Percentiles rank a stretch among this genome's conserved stretches.
phyloP scores from a whole-genome alignment of 2,888 invertebrate species.

The Scaeva pyrastri region DNA sequence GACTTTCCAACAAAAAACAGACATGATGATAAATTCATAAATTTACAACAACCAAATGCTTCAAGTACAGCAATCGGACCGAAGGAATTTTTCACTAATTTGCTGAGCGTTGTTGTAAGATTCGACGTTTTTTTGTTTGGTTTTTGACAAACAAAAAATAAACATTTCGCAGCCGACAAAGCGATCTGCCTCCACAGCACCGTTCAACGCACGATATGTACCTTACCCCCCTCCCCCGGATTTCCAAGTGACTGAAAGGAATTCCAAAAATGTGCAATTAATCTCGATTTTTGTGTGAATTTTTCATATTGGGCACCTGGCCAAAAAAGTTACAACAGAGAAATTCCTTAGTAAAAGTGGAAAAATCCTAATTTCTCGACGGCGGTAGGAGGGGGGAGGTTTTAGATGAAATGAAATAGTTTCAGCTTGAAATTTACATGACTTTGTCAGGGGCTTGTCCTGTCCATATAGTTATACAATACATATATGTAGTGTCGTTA shows the following conservation, averaged over 20 bases:
- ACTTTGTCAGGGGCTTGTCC: conserved; percentile 36
- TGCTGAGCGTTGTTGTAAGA: conserved; percentile 44
- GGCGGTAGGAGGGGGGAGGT: not conserved
- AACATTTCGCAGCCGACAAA: conserved; percentile 55
- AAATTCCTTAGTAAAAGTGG: conserved; percentile 60
- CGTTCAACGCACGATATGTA: not conserved
- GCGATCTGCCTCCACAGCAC: conserved; percentile 26
- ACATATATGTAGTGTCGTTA: conserved; percentile 41
- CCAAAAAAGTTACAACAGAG: conserved; percentile 51
- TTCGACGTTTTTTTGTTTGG: not conserved
- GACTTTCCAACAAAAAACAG: conserved; percentile 23
- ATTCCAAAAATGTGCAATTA: conserved; percentile 79
- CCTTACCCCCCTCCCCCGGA: not conserved
- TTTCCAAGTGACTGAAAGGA: conserved; percentile 67
- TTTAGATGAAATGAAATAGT: conserved; percentile 29
- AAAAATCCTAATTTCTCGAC: conserved; percentile 6
- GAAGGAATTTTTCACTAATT: conserved; percentile 55
- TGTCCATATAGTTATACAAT: not conserved
- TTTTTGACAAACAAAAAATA: conserved; percentile 9
- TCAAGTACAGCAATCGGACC: conserved; percentile 45
- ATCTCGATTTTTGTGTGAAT: conserved; percentile 76
- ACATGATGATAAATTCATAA: conserved; percentile 37
- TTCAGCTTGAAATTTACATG: conserved; percentile 41
- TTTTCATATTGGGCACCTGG: conserved; percentile 50
- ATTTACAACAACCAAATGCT: conserved; percentile 38